phyloP scores from a whole-genome alignment of 2,888 invertebrate genomes.

The Callyntrura guangdongensis region DNA sequence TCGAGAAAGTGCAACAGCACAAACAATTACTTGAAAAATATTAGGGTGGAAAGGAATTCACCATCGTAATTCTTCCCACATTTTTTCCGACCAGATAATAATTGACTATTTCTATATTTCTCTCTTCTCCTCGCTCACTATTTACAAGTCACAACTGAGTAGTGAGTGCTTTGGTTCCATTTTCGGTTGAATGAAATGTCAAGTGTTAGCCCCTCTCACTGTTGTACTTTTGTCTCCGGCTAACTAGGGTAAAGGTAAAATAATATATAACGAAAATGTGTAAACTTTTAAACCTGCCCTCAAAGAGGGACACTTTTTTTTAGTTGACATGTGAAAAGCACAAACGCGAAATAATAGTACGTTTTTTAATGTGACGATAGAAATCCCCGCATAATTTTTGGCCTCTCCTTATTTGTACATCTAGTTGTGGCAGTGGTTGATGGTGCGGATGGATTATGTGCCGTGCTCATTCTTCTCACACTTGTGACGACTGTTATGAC shows the following conservation, averaged over 20 bases:
- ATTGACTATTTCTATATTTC: slow-evolving; percentile 34
- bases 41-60: slow-evolving; percentile 77
- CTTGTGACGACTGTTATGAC: neutral
- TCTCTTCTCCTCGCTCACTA: slow-evolving; percentile 15
- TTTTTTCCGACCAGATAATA: slow-evolving; percentile 55
- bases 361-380: slow-evolving; percentile 40
- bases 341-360: neutral
- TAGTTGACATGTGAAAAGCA: neutral
- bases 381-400: slow-evolving; percentile 48
- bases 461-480: neutral
- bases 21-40: slow-evolving; percentile 63
- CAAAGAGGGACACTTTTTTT: neutral
- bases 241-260: neutral
- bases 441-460: neutral
- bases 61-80: slow-evolving; percentile 72
- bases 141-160: neutral
- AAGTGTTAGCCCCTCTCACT: no score
- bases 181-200: neutral
- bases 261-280: neutral
- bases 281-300: neutral
- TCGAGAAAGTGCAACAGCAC: slow-evolving; percentile 5
- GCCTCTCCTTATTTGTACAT: slow-evolving; percentile 61
- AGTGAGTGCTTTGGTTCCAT: neutral
- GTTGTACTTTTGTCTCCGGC: neutral
- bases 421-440: slow-evolving; percentile 4